These are phyloP conservation scores for Aphelocoma coerulescens DNA, from an alignment of 2,113 vertebrate species.

Conservation along the genomic window DNA sequence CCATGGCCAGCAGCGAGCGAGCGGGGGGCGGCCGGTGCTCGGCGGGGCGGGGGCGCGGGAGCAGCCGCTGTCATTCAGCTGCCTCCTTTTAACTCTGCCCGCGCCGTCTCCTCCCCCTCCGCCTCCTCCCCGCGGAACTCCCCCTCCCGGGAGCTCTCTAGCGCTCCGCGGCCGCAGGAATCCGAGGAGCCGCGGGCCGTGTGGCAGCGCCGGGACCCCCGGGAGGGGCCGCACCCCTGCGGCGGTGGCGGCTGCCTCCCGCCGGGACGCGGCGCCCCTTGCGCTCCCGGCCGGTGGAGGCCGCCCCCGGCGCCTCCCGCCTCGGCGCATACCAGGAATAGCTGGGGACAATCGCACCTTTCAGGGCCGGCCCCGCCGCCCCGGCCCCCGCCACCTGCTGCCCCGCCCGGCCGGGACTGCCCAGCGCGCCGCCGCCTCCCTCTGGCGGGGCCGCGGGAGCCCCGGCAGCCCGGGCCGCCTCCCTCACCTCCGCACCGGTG, in stretches of 20 bases:
- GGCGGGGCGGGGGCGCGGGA: not conserved
- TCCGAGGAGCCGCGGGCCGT: not conserved
- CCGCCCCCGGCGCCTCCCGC: not conserved
- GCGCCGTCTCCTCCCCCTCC: not conserved
- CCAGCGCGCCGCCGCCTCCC: not conserved
- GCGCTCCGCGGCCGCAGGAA: not conserved
- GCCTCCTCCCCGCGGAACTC: not conserved
- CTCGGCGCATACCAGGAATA: not conserved
- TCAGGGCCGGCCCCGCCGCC: not conserved
- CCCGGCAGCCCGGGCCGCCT: not conserved
- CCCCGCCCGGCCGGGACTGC: not conserved
- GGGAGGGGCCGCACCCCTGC: not conserved
- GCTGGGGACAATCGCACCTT: not conserved
- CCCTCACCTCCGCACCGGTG: not conserved
- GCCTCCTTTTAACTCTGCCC: slow-evolving; percentile 33
- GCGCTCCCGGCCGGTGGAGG: not conserved
- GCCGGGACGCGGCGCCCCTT: not conserved
- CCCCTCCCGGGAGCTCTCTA: not conserved
- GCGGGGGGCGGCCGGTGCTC: not conserved
- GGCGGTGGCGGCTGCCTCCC: not conserved
- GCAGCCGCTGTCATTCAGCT: not conserved
- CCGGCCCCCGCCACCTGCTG: not conserved
- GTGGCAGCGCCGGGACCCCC: not conserved
- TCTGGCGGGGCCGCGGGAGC: not conserved
- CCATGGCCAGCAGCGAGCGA: slow-evolving; percentile 63